phyloP scores from a whole-genome alignment of 2,797 vertebrate species.

The Florisuga fusca region DNA sequence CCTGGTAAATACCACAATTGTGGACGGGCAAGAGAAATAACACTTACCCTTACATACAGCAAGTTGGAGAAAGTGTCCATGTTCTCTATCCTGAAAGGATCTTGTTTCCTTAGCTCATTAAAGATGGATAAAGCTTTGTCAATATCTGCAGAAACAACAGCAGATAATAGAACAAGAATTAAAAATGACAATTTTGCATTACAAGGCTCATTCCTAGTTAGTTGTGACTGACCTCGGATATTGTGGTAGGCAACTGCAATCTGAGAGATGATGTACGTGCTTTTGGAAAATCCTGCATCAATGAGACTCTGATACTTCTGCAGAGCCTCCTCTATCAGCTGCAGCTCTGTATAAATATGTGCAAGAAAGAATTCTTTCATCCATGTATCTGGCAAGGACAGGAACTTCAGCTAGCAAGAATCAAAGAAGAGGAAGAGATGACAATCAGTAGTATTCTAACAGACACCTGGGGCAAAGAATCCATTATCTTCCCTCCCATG shows the following conservation, averaged over 20 bases:
- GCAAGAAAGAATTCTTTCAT: slow-evolving; percentile 99
- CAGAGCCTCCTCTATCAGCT: slow-evolving; percentile 97
- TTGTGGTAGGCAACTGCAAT: slow-evolving; percentile 99
- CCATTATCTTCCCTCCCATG: neutral
- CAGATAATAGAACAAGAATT: neutral
- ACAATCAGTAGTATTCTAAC: slow-evolving; percentile 51
- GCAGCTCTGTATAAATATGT: slow-evolving; percentile 98
- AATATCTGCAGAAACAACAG: slow-evolving; percentile 86
- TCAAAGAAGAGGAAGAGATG: slow-evolving; percentile 58
- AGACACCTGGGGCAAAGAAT: neutral
- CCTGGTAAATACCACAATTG: neutral
- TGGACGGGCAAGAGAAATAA: neutral
- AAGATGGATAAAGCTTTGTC: slow-evolving; percentile 97
- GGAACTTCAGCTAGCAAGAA: slow-evolving; percentile 90
- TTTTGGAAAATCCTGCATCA: slow-evolving; percentile 96
- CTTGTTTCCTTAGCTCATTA: slow-evolving; percentile 94
- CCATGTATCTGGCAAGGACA: slow-evolving; percentile 97
- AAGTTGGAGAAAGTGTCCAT: slow-evolving; percentile 99
- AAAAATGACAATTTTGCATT: neutral
- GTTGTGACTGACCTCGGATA: slow-evolving; percentile 87
- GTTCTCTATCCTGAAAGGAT: slow-evolving; percentile 98
- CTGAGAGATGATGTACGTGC: slow-evolving; percentile 98
- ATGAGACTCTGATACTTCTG: slow-evolving; percentile 98
- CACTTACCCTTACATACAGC: slow-evolving; percentile 94
- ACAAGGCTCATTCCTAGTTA: neutral